These are phyloP conservation scores for Mycalesis mineus DNA, from an alignment of 2,888 invertebrate species.

Conservation along the genomic window DNA sequence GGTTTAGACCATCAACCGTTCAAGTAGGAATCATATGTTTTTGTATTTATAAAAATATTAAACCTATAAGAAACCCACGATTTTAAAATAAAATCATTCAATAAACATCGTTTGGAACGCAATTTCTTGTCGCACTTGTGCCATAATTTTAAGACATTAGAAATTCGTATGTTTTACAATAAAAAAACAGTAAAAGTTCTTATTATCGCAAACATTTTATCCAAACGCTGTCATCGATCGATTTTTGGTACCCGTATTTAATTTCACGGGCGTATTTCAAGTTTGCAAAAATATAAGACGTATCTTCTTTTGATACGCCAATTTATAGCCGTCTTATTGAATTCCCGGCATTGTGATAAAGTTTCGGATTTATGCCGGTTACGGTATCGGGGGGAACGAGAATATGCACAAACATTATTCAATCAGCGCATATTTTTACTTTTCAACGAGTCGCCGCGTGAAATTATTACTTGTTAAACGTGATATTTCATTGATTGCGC, in stretches of 20 bases:
- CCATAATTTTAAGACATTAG: too few species aligned
- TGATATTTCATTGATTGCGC: conserved; percentile 20
- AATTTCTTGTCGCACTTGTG: too few species aligned
- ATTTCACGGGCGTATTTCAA: conserved; percentile 28
- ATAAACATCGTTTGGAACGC: too few species aligned
- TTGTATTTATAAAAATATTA: too few species aligned
- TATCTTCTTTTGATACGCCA: conserved; percentile 44
- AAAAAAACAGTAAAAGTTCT: neutral
- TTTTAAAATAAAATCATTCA: too few species aligned
- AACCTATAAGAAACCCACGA: too few species aligned
- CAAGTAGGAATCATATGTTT: too few species aligned
- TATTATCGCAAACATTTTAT: conserved; percentile 10
- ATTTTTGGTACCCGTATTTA: conserved; percentile 26
- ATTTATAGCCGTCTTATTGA: conserved; percentile 48
- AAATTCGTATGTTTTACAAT: too few species aligned
- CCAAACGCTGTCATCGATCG: conserved; percentile 14
- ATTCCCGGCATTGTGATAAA: conserved; percentile 36
- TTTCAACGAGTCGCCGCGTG: conserved; percentile 16
- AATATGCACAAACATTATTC: conserved; percentile 29
- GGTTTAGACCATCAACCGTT: too few species aligned
- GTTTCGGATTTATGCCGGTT: conserved; percentile 40
- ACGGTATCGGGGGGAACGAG: conserved; percentile 21
- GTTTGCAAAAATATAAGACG: conserved; percentile 19
- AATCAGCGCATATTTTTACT: conserved; percentile 25
- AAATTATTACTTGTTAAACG: conserved; percentile 22